Conservation (phyloP, 23 tunicate genomes). For the Phallusia fumigata region DNA sequence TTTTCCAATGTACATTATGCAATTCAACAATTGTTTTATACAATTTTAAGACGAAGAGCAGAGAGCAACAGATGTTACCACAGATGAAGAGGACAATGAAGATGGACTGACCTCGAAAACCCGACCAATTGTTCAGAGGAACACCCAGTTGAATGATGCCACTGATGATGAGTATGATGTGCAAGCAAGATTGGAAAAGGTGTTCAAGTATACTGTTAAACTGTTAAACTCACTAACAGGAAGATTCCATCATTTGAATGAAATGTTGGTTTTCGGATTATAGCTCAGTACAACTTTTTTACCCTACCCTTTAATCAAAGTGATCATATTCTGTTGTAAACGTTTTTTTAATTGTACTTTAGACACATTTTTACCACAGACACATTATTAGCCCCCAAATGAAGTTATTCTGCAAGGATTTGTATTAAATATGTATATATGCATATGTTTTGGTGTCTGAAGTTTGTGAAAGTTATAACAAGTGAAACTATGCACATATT, state of each 20-base stretch:
- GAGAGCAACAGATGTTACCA: neutral
- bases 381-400: too few relatives aligned
- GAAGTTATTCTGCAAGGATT: too few relatives aligned
- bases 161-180: conserved; percentile 67
- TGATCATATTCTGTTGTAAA: too few relatives aligned
- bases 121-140: conserved; percentile 30
- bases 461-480: too few relatives aligned
- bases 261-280: too few relatives aligned
- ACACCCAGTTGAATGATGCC: conserved; percentile 59
- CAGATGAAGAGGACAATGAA: conserved; percentile 50
- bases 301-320: neutral
- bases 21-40: neutral
- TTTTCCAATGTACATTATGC: neutral
- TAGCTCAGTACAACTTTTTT: neutral
- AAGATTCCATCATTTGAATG: too few relatives aligned
- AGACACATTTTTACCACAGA: too few relatives aligned
- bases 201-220: too few relatives aligned
- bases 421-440: too few relatives aligned
- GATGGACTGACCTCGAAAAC: conserved; percentile 53
- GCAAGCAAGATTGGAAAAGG: conserved; percentile 38
- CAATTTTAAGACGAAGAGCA: neutral
- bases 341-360: neutral
- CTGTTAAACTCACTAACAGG: too few relatives aligned
- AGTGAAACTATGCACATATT: too few relatives aligned
- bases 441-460: too few relatives aligned